Evolutionary conservation across 2,797 vertebrate species (phyloP).

Genomic region (Furcifer pardalis): DNA sequence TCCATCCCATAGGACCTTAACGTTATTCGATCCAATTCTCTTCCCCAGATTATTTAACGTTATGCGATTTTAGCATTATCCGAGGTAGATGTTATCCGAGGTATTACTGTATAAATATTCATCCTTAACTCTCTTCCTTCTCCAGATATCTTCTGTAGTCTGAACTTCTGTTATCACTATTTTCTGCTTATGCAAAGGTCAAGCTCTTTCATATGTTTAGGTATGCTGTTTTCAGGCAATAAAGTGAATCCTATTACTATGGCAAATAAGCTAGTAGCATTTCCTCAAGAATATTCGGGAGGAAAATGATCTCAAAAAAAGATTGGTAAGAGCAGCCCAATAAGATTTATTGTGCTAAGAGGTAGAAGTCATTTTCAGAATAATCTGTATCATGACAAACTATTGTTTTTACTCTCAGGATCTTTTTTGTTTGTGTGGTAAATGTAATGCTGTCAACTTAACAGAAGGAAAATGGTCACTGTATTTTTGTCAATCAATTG

Average conservation of each 20-base stretch:
- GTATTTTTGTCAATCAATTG: not conserved
- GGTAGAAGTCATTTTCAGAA: not conserved
- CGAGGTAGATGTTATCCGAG: no score
- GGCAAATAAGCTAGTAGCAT: not conserved
- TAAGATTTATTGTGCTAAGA: not conserved
- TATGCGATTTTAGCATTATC: no score
- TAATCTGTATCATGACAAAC: not conserved
- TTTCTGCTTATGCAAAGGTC: not conserved
- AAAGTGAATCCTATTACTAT: not conserved
- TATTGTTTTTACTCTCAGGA: not conserved
- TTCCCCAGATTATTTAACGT: no score
- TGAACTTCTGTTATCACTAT: not conserved
- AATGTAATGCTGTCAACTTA: not conserved
- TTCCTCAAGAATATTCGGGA: constrained; percentile 13
- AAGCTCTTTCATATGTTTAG: not conserved
- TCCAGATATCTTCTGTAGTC: not conserved
- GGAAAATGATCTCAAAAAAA: not conserved
- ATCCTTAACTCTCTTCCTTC: not conserved
- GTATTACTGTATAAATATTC: not conserved
- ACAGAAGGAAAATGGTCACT: not conserved
- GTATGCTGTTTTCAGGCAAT: not conserved
- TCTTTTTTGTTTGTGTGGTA: not conserved
- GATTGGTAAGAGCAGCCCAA: not conserved
- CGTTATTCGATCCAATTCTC: no score
- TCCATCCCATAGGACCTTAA: no score